Evolutionary conservation across 2,113 vertebrate species (phyloP).

Genomic region (Cyanistes caeruleus): DNA sequence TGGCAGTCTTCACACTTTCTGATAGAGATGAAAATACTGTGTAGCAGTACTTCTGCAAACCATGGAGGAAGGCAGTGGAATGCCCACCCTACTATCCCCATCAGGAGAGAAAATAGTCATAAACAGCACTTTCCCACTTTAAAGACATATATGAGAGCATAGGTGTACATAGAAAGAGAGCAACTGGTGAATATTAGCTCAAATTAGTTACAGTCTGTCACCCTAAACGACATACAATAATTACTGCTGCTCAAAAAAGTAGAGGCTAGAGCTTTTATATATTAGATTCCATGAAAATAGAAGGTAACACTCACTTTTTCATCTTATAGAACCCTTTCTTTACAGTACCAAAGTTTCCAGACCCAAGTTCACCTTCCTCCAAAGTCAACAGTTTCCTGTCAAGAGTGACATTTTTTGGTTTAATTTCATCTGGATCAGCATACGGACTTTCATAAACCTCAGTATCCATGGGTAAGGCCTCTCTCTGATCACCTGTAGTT

Average conservation of each 20-base stretch:
- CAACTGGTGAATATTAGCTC: background rate
- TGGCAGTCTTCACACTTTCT: background rate
- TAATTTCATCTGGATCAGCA: slow-evolving; percentile 93
- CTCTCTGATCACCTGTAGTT: slow-evolving; percentile 66
- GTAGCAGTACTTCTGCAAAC: background rate
- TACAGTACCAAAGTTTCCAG: slow-evolving; percentile 97
- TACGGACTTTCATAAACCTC: slow-evolving; percentile 95
- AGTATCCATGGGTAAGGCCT: slow-evolving; percentile 93
- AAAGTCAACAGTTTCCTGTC: slow-evolving; percentile 83
- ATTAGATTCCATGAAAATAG: background rate
- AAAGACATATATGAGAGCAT: background rate
- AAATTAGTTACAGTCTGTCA: background rate
- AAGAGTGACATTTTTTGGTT: slow-evolving; percentile 85
- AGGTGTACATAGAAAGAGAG: background rate
- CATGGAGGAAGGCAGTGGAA: background rate
- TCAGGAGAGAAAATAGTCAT: background rate
- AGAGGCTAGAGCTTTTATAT: background rate
- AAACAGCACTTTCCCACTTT: background rate
- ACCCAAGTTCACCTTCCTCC: slow-evolving; percentile 92
- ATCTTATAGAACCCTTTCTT: slow-evolving; percentile 91
- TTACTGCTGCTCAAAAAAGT: background rate
- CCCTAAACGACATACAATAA: background rate
- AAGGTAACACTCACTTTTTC: slow-evolving; percentile 83
- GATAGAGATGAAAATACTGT: background rate
- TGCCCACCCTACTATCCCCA: background rate